These are phyloP conservation scores for Melipona beecheii DNA, from an alignment of 2,888 invertebrate species.

Conservation along the genomic window DNA sequence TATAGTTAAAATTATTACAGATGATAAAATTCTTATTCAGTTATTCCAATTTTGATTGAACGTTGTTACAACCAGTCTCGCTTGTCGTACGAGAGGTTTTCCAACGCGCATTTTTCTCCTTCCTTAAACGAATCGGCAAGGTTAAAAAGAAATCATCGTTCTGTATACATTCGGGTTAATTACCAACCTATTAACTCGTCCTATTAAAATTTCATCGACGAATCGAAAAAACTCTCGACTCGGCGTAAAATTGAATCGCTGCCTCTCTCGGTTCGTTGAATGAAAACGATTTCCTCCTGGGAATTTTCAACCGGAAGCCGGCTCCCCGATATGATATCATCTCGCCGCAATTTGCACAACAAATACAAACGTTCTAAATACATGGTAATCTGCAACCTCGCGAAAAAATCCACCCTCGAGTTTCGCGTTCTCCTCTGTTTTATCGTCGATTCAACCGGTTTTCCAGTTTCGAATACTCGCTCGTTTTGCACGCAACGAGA, in stretches of 20 bases:
- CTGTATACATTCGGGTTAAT: constrained; percentile 14
- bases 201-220: constrained; percentile 34
- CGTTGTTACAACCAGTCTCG: not conserved
- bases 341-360: not conserved
- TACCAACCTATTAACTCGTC: not conserved
- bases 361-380: not conserved
- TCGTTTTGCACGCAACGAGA: too few relatives aligned
- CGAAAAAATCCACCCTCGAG: too few relatives aligned
- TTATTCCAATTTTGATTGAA: too few relatives aligned
- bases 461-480: not conserved
- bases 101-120: not conserved
- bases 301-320: not conserved
- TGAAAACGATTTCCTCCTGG: not conserved
- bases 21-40: too few relatives aligned
- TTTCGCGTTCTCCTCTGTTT: not conserved
- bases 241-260: constrained; percentile 24
- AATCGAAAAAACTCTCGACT: not conserved
- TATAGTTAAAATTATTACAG: too few relatives aligned
- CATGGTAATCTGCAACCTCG: not conserved
- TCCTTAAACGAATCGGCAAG: not conserved
- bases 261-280: not conserved
- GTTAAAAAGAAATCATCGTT: too few relatives aligned
- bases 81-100: not conserved
- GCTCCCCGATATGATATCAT: not conserved
- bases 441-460: not conserved